These are phyloP conservation scores for Venturia canescens DNA, from an alignment of 1,140 invertebrate species.

Conservation along the genomic window DNA sequence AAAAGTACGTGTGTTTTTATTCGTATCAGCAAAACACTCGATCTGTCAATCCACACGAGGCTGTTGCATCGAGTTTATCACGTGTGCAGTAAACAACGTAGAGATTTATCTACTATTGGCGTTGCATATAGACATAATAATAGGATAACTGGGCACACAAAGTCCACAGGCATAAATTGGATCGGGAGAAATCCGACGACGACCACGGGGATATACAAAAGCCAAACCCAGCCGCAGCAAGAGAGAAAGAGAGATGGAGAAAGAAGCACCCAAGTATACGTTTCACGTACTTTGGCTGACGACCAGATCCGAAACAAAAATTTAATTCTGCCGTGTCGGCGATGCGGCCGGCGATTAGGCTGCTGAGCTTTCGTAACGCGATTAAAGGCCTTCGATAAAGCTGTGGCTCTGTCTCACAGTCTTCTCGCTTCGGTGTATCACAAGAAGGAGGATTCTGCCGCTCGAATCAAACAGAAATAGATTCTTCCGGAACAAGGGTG, in stretches of 20 bases:
- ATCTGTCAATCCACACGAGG: neutral
- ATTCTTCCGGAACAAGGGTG: neutral
- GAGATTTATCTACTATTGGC: neutral
- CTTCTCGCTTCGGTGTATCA: neutral
- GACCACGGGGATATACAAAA: constrained; percentile 9
- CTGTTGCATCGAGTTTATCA: neutral
- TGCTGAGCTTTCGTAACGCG: constrained; percentile 31
- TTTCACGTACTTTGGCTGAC: neutral
- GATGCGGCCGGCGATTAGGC: constrained; percentile 34
- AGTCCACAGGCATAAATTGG: neutral
- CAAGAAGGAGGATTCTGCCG: neutral
- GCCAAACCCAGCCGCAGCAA: neutral
- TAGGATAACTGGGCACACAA: neutral
- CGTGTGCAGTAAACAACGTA: neutral
- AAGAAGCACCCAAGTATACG: no score
- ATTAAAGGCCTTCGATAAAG: constrained; percentile 18
- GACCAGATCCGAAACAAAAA: constrained; percentile 7
- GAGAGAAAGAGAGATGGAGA: no score
- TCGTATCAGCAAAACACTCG: neutral
- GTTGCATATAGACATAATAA: constrained; percentile 1
- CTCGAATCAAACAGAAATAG: constrained; percentile 26
- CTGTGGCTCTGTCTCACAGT: neutral
- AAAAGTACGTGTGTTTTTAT: no score
- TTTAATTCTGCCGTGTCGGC: constrained; percentile 41
- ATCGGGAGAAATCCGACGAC: constrained; percentile 6